Evolutionary conservation across 2,888 invertebrate genomes (phyloP).

Genomic region (Peribatodes rhomboidaria): DNA sequence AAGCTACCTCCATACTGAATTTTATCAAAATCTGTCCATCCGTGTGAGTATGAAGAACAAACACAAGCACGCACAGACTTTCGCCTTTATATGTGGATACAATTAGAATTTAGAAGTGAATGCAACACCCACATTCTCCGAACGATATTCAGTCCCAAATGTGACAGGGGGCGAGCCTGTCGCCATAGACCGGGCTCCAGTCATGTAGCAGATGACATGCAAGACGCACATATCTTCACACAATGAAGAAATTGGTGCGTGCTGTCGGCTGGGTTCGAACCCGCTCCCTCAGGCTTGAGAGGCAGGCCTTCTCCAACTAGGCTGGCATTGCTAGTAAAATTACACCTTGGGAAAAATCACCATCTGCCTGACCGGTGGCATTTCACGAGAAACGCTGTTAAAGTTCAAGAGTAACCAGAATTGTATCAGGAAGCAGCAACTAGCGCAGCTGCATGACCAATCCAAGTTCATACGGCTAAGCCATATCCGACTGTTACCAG

Average conservation of each 20-base stretch:
- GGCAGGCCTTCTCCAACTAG: too few relatives aligned
- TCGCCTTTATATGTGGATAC: not conserved
- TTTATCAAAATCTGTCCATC: too few relatives aligned
- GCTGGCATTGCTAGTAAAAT: not conserved
- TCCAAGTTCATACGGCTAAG: constrained; percentile 5
- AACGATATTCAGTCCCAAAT: too few relatives aligned
- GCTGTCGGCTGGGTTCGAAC: too few relatives aligned
- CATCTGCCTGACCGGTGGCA: not conserved
- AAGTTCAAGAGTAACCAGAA: constrained; percentile 32
- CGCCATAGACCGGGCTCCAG: too few relatives aligned
- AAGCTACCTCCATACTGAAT: too few relatives aligned
- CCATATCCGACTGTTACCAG: constrained; percentile 1
- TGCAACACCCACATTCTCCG: not conserved
- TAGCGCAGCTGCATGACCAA: not conserved
- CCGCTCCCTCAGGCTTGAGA: too few relatives aligned
- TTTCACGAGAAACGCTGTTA: constrained; percentile 11
- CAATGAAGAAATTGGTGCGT: too few relatives aligned
- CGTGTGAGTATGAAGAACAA: too few relatives aligned
- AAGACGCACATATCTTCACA: too few relatives aligned
- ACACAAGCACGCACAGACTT: not conserved
- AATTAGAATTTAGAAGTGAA: not conserved
- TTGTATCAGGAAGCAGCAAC: constrained; percentile 26
- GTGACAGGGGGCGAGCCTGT: too few relatives aligned
- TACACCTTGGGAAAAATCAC: not conserved
- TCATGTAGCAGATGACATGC: too few relatives aligned